Base-by-base conservation (phyloP, 2,888 invertebrate genomes). In the Philereme vetulata region DNA sequence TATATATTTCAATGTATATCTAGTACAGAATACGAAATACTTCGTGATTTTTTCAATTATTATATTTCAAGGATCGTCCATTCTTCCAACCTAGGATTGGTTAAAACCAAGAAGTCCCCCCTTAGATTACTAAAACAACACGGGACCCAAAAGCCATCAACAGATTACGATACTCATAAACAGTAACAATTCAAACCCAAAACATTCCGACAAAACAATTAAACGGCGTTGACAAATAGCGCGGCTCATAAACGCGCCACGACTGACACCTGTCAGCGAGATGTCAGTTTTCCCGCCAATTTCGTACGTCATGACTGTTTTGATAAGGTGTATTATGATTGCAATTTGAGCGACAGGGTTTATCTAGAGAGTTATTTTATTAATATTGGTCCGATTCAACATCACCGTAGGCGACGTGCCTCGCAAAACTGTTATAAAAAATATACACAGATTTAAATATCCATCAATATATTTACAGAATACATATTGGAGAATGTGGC, bases 231-330 rank as follows among this genome's bases (percentile, higher is more conserved):
- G 71, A 73, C 71, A 75, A 70, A 76, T 72, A 72, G 73, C 73
- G 57, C 65, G 71, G 68, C 74, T 81, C 80, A 78, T 79, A 79
- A 78, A 76, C 74, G 77, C 68, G 60, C 65, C 66, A 64, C 62
- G 48, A 73, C 71, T 82, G 81, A 80, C 82, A 83, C 72, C 72
- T 82, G 82, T 82, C 83, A 81, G 66, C 77, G 71, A 34, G 54
- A 57, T 74, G 82, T 83, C 85, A 82, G 78, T 78, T 80, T 76
- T 77, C 60, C 67, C 82, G 76, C 77, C 81, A 84, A 83, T 84
- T 82, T 76, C 60, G 72, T 59, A 66, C 61, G 72, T 74, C 68
- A 64, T 53, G 53, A 51, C 57, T 56, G 57, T 38, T 47, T 50
- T 42, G 64, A 51, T 54, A 50, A 50, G 59, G 62, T 66, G 54